Evolutionary conservation across 2,888 invertebrate genomes (phyloP).

Genomic region (Cenopis cana): DNA sequence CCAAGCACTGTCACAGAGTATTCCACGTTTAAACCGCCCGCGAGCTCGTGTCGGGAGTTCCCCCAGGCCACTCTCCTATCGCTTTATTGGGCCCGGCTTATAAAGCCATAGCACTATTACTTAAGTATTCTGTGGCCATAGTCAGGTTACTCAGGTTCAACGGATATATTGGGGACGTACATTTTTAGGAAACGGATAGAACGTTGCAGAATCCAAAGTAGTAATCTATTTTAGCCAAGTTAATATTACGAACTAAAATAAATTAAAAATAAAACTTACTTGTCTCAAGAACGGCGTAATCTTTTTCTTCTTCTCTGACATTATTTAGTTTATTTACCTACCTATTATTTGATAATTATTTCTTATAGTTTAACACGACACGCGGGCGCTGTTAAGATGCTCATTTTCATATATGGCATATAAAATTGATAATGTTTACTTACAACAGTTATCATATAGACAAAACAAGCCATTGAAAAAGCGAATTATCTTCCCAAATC

Average conservation of each 20-base stretch:
- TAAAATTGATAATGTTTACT: background rate
- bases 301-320: background rate
- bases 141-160: too few species aligned
- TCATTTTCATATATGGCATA: background rate
- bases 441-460: background rate
- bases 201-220: too few species aligned
- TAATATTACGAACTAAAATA: background rate
- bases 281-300: constrained; percentile 14
- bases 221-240: too few species aligned
- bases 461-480: background rate
- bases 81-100: too few species aligned
- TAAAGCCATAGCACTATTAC: too few species aligned
- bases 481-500: background rate
- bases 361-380: background rate
- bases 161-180: too few species aligned
- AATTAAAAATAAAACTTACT: constrained; percentile 7
- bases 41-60: too few species aligned
- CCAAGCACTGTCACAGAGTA: constrained; percentile 62
- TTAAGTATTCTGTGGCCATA: too few species aligned
- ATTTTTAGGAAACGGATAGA: too few species aligned
- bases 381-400: background rate
- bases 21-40: too few species aligned
- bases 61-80: too few species aligned
- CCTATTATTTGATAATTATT: background rate
- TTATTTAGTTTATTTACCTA: background rate